Percentiles rank a stretch among this genome's conserved stretches.
Evolutionary conservation across 2,888 invertebrate species (phyloP).

Genomic region (Rhimphoctona megacephalus): DNA sequence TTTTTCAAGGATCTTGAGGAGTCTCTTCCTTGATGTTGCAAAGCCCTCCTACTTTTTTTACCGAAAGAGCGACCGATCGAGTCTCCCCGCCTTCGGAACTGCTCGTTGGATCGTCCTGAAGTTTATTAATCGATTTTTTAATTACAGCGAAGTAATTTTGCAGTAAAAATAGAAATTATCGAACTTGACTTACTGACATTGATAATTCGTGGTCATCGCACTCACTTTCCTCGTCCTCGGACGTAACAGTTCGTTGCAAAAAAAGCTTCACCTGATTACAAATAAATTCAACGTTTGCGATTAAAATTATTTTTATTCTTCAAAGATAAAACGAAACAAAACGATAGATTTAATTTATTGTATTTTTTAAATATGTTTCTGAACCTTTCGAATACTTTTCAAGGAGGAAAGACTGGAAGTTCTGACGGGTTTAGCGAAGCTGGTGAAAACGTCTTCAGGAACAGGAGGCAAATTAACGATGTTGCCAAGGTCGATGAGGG

Average conservation of each 20-base stretch:
- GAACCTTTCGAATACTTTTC: slow-evolving; percentile 84
- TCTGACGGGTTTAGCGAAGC: slow-evolving; percentile 83
- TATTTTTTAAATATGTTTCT: background rate
- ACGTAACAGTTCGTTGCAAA: slow-evolving; percentile 84
- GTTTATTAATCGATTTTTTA: background rate
- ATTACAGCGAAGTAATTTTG: background rate
- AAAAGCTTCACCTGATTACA: slow-evolving; percentile 81
- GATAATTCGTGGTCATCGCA: slow-evolving; percentile 77
- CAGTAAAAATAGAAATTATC: background rate
- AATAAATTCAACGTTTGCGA: background rate
- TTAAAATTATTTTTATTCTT: background rate
- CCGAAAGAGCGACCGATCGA: slow-evolving; percentile 71
- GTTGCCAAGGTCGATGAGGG: slow-evolving; percentile 84
- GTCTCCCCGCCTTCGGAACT: slow-evolving; percentile 69
- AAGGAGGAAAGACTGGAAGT: slow-evolving; percentile 85
- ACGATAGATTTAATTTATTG: background rate
- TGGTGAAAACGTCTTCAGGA: slow-evolving; percentile 85
- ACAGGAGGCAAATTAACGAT: slow-evolving; percentile 85
- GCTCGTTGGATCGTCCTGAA: slow-evolving; percentile 70
- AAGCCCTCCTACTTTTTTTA: slow-evolving; percentile 77
- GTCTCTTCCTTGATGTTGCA: slow-evolving; percentile 84
- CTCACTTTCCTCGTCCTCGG: slow-evolving; percentile 84
- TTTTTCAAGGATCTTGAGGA: slow-evolving; percentile 73
- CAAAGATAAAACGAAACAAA: background rate
- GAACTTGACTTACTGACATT: slow-evolving; percentile 62